Percentiles rank a stretch among this genome's conserved stretches.
Evolutionary conservation across 2,888 invertebrate genomes (phyloP).

Genomic region (Hypercompe scribonia): DNA sequence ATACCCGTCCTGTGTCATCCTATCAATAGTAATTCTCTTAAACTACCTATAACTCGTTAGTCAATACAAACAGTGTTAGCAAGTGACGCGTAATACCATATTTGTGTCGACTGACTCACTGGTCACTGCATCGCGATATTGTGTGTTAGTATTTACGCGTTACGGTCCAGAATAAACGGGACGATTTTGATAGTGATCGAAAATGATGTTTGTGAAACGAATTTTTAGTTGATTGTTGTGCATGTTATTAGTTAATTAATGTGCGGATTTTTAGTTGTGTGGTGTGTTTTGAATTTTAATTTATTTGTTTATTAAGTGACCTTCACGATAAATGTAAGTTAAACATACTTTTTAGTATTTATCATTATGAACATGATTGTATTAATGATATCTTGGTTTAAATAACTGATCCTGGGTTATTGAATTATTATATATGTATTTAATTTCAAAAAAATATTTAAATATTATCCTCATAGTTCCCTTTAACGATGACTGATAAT

Average conservation of each 20-base stretch:
- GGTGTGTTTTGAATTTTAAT: neutral
- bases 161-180: conserved; percentile 14
- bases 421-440: too few species aligned
- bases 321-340: neutral
- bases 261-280: neutral
- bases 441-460: neutral
- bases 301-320: neutral
- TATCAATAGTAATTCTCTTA: neutral
- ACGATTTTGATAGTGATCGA: neutral
- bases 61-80: conserved; percentile 19
- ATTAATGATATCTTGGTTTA: too few species aligned
- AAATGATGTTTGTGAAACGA: neutral
- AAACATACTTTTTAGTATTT: neutral
- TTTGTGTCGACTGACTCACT: conserved; percentile 41
- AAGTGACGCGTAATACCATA: conserved; percentile 31
- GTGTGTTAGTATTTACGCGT: conserved; percentile 17
- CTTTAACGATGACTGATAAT: neutral
- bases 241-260: neutral
- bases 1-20: neutral
- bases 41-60: conserved; percentile 1
- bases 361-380: too few species aligned
- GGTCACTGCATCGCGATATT: conserved; percentile 7
- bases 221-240: neutral
- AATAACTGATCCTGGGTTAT: too few species aligned
- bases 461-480: neutral